A percentile compares a stretch with the other conserved stretches of the same genome.
Conservation (phyloP, 2,113 vertebrate genomes). For the Axis porcinus region DNA sequence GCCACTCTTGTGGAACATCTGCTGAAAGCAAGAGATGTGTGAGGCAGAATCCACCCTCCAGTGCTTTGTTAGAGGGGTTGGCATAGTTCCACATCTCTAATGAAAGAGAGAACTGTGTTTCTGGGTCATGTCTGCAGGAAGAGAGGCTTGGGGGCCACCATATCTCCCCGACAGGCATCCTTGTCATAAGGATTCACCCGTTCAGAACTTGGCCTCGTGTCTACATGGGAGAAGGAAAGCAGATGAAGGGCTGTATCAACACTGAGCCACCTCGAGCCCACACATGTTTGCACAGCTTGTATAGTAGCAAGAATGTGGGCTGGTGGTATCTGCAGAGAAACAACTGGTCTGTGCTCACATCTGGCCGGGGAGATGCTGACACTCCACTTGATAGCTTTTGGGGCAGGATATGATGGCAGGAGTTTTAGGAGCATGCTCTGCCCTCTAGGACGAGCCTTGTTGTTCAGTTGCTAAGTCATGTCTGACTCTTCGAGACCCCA, state of each 20-base stretch:
- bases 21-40: slow-evolving; percentile 32
- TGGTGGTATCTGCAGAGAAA: not conserved
- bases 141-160: not conserved
- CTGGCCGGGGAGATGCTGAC: not conserved
- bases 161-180: not conserved
- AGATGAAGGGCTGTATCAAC: slow-evolving; percentile 33
- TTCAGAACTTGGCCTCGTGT: slow-evolving; percentile 41
- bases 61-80: not conserved
- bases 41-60: not conserved
- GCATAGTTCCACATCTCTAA: not conserved
- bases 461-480: not conserved
- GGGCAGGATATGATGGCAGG: not conserved
- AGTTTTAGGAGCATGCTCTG: not conserved
- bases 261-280: not conserved
- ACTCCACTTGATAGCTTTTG: not conserved
- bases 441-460: not conserved
- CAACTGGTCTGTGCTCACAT: not conserved
- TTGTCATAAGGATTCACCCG: slow-evolving; percentile 15
- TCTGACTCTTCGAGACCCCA: not conserved
- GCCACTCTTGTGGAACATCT: slow-evolving; percentile 32
- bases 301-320: not conserved
- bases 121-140: slow-evolving; percentile 32
- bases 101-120: slow-evolving; percentile 26
- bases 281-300: slow-evolving; percentile 56
- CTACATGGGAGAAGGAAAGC: not conserved